A percentile compares a stretch with the other conserved stretches of the same genome.
Evolutionary conservation across 2,888 invertebrate species (phyloP).

Genomic region (Pteria penguin): DNA sequence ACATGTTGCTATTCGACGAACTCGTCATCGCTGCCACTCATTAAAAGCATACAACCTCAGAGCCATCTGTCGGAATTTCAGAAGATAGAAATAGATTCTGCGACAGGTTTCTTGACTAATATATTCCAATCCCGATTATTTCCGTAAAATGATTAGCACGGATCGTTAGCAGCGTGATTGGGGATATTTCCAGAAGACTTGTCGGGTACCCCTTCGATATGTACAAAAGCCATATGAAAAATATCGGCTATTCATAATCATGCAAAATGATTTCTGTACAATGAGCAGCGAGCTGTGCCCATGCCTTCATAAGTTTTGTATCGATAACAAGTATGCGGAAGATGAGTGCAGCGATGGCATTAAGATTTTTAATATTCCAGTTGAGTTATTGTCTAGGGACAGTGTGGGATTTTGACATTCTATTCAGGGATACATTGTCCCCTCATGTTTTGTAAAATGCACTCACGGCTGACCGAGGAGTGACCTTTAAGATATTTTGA

Average conservation of each 20-base stretch:
- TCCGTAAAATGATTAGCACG: no score
- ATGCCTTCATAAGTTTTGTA: not conserved
- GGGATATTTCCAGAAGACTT: not conserved
- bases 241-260: not conserved
- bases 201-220: not conserved
- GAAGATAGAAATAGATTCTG: no score
- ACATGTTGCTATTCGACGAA: no score
- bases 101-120: no score
- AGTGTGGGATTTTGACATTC: not conserved
- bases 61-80: not conserved
- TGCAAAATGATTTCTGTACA: not conserved
- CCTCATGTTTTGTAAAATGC: slow-evolving; percentile 9
- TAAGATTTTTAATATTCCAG: not conserved
- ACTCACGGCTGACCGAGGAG: slow-evolving; percentile 40
- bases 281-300: not conserved
- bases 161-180: not conserved
- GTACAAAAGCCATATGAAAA: not conserved
- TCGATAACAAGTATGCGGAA: not conserved
- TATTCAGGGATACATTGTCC: not conserved
- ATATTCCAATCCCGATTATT: no score
- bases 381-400: not conserved
- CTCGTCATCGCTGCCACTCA: no score
- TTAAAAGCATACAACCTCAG: no score
- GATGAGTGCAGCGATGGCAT: not conserved
- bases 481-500: slow-evolving; percentile 23